These are phyloP conservation scores for Archegozetes longisetosus DNA, from an alignment of 1,140 invertebrate species.

Conservation along the genomic window DNA sequence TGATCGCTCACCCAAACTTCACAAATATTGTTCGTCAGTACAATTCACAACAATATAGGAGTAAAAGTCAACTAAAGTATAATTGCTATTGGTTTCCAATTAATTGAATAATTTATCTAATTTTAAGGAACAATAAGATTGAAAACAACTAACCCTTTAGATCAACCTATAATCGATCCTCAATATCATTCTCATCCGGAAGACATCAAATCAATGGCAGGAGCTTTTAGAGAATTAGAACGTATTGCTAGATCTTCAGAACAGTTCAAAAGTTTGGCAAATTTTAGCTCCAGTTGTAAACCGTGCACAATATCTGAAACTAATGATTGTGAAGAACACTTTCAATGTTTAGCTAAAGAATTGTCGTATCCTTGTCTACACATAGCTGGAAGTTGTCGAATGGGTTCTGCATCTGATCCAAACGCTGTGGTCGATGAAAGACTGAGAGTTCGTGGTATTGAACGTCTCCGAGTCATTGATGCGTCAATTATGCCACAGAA, in stretches of 20 bases:
- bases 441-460: conserved; percentile 18
- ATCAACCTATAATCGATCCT: conserved; percentile 80
- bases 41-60: too few relatives aligned
- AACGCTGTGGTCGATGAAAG: conserved; percentile 15
- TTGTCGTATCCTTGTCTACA: conserved; percentile 32
- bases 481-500: conserved; percentile 19
- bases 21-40: too few relatives aligned
- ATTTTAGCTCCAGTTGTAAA: too few relatives aligned
- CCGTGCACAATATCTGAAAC: too few relatives aligned
- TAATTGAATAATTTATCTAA: too few relatives aligned
- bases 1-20: too few relatives aligned
- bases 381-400: not conserved
- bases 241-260: too few relatives aligned
- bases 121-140: conserved; percentile 60
- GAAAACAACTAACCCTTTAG: conserved; percentile 59
- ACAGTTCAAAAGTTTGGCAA: too few relatives aligned
- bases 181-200: conserved; percentile 58
- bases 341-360: conserved; percentile 51
- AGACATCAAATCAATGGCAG: conserved; percentile 35
- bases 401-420: not conserved
- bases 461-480: conserved; percentile 18
- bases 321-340: too few relatives aligned
- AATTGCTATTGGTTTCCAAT: too few relatives aligned
- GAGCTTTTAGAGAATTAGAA: conserved; percentile 18
- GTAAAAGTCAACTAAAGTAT: too few relatives aligned